Conservation (phyloP, 1,140 invertebrate species). For the Pantala flavescens region DNA sequence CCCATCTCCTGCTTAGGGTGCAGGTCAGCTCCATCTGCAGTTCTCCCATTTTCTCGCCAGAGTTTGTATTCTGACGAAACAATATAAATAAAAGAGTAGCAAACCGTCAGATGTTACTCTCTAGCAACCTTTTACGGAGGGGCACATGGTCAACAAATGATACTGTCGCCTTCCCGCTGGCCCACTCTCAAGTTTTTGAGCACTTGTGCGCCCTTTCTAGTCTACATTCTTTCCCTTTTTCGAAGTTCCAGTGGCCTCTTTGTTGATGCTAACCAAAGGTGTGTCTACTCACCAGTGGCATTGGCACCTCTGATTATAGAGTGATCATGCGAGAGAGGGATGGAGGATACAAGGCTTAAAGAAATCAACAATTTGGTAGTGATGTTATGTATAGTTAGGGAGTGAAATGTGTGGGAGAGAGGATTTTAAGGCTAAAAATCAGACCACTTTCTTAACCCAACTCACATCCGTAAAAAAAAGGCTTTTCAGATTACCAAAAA, state of each 20-base stretch:
- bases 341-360: not conserved
- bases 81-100: not conserved
- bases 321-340: not conserved
- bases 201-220: conserved; percentile 3
- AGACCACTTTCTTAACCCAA: not conserved
- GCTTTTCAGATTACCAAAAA: not conserved
- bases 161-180: not conserved
- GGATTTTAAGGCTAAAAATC: not conserved
- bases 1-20: not conserved
- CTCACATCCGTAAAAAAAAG: not conserved
- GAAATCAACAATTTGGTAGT: too few relatives aligned
- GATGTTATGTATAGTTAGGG: too few relatives aligned
- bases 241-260: conserved; percentile 5
- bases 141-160: not conserved
- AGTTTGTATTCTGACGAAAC: not conserved
- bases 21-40: conserved; percentile 2
- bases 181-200: not conserved
- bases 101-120: not conserved
- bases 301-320: not conserved
- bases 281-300: not conserved
- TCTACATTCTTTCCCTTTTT: conserved; percentile 10
- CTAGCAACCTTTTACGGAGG: not conserved
- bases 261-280: not conserved
- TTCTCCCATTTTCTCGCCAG: not conserved
- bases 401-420: too few relatives aligned